Evolutionary conservation across 1,140 invertebrate species (phyloP).

Genomic region (Drosophila nigromelanica): DNA sequence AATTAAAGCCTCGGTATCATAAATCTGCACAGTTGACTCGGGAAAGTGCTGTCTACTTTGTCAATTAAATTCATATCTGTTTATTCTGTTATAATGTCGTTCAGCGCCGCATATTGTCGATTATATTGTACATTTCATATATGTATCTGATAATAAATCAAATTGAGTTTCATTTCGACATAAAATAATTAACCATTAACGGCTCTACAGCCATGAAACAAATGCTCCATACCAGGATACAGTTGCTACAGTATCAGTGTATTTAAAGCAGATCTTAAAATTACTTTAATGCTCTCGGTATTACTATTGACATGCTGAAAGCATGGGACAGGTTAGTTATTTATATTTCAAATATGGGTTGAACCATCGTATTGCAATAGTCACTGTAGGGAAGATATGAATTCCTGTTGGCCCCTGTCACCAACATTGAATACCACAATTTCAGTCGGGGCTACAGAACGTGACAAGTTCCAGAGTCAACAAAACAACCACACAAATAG

Average conservation of each 20-base stretch:
- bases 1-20: slow-evolving; percentile 50
- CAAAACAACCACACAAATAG: slow-evolving; percentile 11
- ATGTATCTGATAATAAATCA: not conserved
- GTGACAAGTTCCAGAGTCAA: slow-evolving; percentile 27
- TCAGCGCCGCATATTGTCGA: not conserved
- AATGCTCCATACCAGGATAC: no score
- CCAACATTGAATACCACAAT: slow-evolving; percentile 5
- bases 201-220: no score
- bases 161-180: not conserved
- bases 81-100: slow-evolving; percentile 3
- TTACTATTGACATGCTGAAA: not conserved
- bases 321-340: not conserved
- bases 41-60: slow-evolving; percentile 19
- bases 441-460: slow-evolving; percentile 3
- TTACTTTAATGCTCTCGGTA: no score
- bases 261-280: no score
- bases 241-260: no score
- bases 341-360: not conserved
- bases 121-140: no score
- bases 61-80: slow-evolving; percentile 10
- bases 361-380: slow-evolving; percentile 6
- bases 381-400: not conserved
- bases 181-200: no score
- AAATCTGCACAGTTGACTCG: slow-evolving; percentile 48
- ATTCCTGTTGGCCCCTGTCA: slow-evolving; percentile 12